These are phyloP conservation scores for Gallinago solitaria DNA, from an alignment of 2,797 vertebrate species.

Conservation along the genomic window DNA sequence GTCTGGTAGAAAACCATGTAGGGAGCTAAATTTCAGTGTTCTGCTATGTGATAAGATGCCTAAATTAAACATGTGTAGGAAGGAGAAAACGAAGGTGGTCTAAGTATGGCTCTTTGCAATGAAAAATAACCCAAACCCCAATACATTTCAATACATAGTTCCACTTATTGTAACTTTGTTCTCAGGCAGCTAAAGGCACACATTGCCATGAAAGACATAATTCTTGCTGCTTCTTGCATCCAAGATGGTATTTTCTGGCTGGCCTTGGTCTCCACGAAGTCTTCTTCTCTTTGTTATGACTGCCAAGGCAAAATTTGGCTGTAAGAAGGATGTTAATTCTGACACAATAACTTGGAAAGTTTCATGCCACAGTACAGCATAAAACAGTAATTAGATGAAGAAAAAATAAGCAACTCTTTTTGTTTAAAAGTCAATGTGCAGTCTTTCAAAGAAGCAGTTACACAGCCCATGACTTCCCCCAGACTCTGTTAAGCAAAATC, in stretches of 20 bases:
- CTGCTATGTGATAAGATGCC: neutral
- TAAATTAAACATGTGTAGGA: neutral
- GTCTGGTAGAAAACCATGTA: neutral
- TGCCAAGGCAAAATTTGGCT: neutral
- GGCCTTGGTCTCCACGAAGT: neutral
- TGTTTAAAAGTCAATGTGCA: conserved; percentile 1
- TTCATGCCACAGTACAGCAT: neutral
- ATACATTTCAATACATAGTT: neutral
- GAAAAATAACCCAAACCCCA: neutral
- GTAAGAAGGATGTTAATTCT: neutral
- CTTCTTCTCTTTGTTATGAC: neutral
- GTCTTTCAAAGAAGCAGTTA: neutral
- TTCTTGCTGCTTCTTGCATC: neutral
- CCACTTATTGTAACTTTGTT: neutral
- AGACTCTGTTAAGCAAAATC: conserved; percentile 49
- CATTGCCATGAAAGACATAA: fast-evolving
- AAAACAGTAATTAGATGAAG: neutral
- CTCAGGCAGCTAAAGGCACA: neutral
- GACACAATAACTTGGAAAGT: neutral
- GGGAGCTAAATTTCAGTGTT: neutral
- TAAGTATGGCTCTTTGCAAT: neutral
- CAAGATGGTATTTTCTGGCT: neutral
- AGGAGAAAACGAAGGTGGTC: neutral
- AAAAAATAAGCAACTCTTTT: neutral
- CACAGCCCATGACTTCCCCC: neutral